Percentiles rank a stretch among this genome's conserved stretches.
phyloP scores from a whole-genome alignment of 2,888 invertebrate genomes.

The Osedax fenrisi region DNA sequence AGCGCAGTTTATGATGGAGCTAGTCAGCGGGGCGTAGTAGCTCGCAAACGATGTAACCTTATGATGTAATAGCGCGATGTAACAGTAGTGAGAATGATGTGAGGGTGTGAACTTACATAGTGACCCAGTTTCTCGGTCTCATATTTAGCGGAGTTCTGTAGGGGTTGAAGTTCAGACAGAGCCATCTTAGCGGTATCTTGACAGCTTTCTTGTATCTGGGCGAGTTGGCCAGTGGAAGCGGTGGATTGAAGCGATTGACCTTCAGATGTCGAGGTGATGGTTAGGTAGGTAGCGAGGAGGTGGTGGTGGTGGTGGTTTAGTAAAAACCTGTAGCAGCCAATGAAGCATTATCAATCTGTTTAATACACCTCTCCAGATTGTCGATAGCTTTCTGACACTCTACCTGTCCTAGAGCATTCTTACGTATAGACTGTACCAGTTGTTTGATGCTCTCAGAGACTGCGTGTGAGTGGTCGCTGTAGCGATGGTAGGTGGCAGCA shows the following conservation, averaged over 20 bases:
- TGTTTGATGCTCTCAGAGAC: conserved; percentile 92
- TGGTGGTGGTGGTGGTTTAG: neutral
- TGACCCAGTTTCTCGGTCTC: conserved; percentile 89
- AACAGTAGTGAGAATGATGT: neutral
- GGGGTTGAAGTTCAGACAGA: conserved; percentile 70
- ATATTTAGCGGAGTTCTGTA: conserved; percentile 70
- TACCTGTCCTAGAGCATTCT: conserved; percentile 85
- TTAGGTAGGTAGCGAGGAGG: neutral
- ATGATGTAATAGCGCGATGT: conserved; percentile 4
- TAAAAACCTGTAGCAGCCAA: conserved; percentile 67
- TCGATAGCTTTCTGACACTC: conserved; percentile 78
- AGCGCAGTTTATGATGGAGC: conserved; percentile 63
- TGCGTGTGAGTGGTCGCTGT: conserved; percentile 82
- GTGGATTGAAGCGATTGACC: neutral
- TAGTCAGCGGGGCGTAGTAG: conserved; percentile 69
- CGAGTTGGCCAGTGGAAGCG: neutral
- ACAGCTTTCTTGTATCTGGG: neutral
- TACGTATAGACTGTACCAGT: conserved; percentile 78
- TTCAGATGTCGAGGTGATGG: neutral
- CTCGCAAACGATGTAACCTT: conserved; percentile 48
- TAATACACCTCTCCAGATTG: conserved; percentile 63
- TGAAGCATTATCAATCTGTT: conserved; percentile 73
- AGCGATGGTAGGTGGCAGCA: conserved; percentile 80
- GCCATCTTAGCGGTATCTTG: conserved; percentile 53
- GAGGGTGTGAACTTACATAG: no score